Percentiles rank a stretch among this genome's conserved stretches.
Conservation (phyloP, 2,888 invertebrate species). For the Orthosia incerta region DNA sequence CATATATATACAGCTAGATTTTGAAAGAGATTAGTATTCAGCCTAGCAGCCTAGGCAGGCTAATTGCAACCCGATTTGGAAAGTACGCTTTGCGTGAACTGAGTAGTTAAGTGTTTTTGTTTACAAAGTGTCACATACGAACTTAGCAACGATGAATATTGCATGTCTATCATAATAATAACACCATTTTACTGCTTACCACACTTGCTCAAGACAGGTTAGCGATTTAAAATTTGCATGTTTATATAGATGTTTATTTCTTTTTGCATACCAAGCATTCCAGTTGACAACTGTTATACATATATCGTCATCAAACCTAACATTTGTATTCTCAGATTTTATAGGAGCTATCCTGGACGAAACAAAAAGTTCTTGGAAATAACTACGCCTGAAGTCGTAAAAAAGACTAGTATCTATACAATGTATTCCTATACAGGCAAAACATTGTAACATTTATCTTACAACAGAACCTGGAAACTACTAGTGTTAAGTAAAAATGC, state of each 20-base stretch:
- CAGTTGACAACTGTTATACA: not conserved
- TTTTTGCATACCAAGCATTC: not conserved
- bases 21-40: constrained; percentile 16
- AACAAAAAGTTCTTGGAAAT: not conserved
- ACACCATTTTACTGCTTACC: too few species aligned
- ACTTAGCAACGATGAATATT: not conserved
- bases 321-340: not conserved
- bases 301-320: not conserved
- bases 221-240: too few species aligned
- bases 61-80: not conserved
- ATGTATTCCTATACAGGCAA: not conserved
- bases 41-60: not conserved
- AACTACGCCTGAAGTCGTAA: constrained; percentile 10
- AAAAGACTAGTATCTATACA: constrained; percentile 24
- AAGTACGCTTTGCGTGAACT: not conserved
- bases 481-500: not conserved
- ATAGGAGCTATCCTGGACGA: not conserved
- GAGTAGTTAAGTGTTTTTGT: not conserved
- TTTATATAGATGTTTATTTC: not conserved
- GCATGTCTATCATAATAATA: too few species aligned
- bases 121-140: not conserved
- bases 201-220: too few species aligned
- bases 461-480: not conserved
- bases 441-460: not conserved
- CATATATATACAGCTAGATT: not conserved